Base-by-base conservation (phyloP, 2,797 vertebrate genomes). In the Scolopax rusticola region DNA sequence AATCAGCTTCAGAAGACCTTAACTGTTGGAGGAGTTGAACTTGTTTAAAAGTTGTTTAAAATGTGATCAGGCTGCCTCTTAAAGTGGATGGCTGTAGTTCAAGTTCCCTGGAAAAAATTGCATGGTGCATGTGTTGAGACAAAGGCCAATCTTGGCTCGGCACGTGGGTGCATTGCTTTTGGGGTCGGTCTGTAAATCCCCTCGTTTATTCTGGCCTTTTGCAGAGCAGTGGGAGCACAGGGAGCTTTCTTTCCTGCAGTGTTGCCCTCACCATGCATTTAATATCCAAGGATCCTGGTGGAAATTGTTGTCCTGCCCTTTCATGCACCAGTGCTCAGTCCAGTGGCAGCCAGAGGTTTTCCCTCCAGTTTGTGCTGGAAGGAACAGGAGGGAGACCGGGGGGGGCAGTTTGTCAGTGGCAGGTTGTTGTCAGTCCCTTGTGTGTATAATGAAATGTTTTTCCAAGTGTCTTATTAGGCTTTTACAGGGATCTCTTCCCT, bases 181-280 rank as follows among this genome's bases (percentile, higher is more conserved):
- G 5, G 47, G 32, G 51, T 67, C 3, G 0, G 41, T 48, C 38
- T 84, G 5, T 70, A 61, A 81, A 57, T 69, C 41, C 6, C 11
- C 69, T 77, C 32, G 7, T 43, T 68, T 90, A 6, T 70, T 87
- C 51, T 67, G 17, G 17, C 53, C 20, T 28, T 77, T 47, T 41
- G 15, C 65, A 91, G 51, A 28, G 23, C 1, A 0, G 7, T 57
- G 60, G 47, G 19, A 95, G 51, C 2, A 6, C 9, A 9, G n/a
- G 30, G 38, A 76, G 18, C 48, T 89, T 68, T 28, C 36, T 82
- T 71, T 51, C 33, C 40, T 68, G 40, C 25, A 71, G 61, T 0
- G 0, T 33, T 85, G 43, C 32, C 40, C 21, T 79, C 0, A 1
- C 6, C 0, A 0, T 84, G 36, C 30, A 64, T 87, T 77, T 43